Base-by-base conservation (phyloP, 2,113 vertebrate genomes). In the Bufo bufo region DNA sequence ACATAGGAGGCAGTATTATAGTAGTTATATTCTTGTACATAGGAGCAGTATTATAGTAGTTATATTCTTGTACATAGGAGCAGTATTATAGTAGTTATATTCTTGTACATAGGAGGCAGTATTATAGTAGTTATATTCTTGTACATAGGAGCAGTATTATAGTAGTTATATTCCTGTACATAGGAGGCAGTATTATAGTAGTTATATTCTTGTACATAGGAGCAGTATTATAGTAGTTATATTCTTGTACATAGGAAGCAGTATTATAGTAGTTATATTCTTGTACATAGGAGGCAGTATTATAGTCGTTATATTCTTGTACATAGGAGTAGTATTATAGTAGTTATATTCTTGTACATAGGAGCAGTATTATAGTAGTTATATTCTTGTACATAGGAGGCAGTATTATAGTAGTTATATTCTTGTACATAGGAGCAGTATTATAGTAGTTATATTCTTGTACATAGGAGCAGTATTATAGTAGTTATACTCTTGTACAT, bases 231-330 rank as follows among this genome's bases (percentile, higher is more conserved):
- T 72, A 72, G 69, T 72, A 72, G 69, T 72, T 72, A 72, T 72
- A 72, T 72, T 72, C 69, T 45, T 72, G 10, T 72, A 72, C 4
- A 45, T 72, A 45, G 69, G 69, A 4, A 33, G 23, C 33, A 72
- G 69, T 72, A 72, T 72, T 72, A 72, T 72, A 72, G 43, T 45
- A 72, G 69, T 72, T 72, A 16, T 72, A 72, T 72, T 72, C 69
- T 72, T 72, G 14, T 72, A 72, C 13, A 45, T 72, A 72, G 69
- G 69, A 7, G 12, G 69, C 12, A 72, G 69, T 72, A 72, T 72
- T 72, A 72, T 72, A 72, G 33, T 45, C 45, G 69, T 72, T 72
- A 72, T 72, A 69, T 69, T 69, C 65, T 33, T 69, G 65, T 65
- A 72, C 12, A 72, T 72, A 43, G 69, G 33, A 6, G 69, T 12